Evolutionary conservation across 2,113 vertebrate genomes (phyloP).

Genomic region (Diphyllodes magnificus): DNA sequence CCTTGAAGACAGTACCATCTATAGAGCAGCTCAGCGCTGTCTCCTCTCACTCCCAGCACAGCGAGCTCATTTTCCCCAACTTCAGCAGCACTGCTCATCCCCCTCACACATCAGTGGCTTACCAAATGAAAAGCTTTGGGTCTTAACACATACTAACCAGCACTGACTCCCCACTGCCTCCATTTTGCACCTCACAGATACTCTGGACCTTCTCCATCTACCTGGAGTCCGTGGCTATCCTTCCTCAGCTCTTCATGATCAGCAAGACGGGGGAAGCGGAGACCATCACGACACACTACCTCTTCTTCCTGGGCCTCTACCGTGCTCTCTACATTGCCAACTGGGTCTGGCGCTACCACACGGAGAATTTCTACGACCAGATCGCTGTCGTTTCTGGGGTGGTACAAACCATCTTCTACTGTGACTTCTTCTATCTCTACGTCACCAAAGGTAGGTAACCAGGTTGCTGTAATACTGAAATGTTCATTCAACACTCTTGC

Average conservation of each 20-base stretch:
- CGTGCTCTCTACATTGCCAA: constrained; percentile 91
- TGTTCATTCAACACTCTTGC: not conserved
- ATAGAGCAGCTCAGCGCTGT: rapidly evolving
- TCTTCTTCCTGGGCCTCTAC: constrained; percentile 95
- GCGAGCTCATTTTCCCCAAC: not conserved
- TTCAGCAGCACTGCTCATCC: not conserved
- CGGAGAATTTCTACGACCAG: constrained; percentile 90
- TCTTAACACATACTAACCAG: not conserved
- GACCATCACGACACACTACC: constrained; percentile 95
- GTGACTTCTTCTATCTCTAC: constrained; percentile 98
- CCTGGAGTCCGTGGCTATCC: constrained; percentile 92
- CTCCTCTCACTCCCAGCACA: not conserved
- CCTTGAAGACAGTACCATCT: not conserved
- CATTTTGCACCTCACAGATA: constrained; percentile 72
- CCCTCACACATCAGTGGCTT: not conserved
- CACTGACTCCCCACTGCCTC: not conserved
- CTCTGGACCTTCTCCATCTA: constrained; percentile 99
- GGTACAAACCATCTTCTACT: constrained; percentile 98
- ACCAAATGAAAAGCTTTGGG: not conserved
- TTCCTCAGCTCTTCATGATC: constrained; percentile 98
- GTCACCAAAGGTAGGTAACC: constrained; percentile 84
- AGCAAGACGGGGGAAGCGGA: constrained; percentile 94
- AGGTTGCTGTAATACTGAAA: not conserved
- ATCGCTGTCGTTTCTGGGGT: constrained; percentile 93
- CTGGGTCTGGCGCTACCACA: constrained; percentile 96